Base-by-base conservation (phyloP, 2,888 invertebrate species). In the Julus scanicus region DNA sequence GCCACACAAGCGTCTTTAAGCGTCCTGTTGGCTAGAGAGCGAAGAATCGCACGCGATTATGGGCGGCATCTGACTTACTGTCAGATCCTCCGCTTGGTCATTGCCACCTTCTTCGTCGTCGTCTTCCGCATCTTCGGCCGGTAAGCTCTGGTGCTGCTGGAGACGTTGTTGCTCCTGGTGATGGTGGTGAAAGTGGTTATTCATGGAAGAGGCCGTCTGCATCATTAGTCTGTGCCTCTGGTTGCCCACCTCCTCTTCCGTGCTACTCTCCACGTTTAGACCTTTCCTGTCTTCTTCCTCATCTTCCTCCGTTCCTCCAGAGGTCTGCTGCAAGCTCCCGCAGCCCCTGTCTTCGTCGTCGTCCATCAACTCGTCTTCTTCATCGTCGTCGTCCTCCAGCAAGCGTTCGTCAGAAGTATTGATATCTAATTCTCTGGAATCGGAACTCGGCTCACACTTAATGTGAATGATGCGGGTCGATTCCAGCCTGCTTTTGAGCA, bases 1-100 rank as follows among this genome's bases (percentile, higher is more conserved):
- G 87, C 57, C 29, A 53, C 86, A 49, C 20, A 39, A 9, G 87
- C 63, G 20, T 15, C 9, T 37, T 49, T 63, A 63, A 63, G 9
- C 63, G 63, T 63, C 63, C 63, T 63, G 63, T 20, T 63, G 63
- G 63, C 63, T 63, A 63, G 63, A 63, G 63, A 63, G 63, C 63
- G 63, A 20, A 4, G 63, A 63, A 63, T 20, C 63, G 63, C 63
- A n/a, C 20, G 63, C 63, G n/a, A 20, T n/a, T 84, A 39, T 13
- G 6, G 84, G 39, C n/a, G 39, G 29, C 86, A 48, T 37, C 48
- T 84, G 84, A 63, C 63, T 44, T 57, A 89, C 88, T 13, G 89
- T 86, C 57, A 89, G 86, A 84, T 89, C 89, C 85, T 89, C 88
- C 39, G 89, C 89, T 89, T 89, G 88, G 44, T 88, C 88, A 44